These are phyloP conservation scores for Lepeophtheirus nordmannii DNA, from an alignment of 2,888 invertebrate species.

Conservation along the genomic window DNA sequence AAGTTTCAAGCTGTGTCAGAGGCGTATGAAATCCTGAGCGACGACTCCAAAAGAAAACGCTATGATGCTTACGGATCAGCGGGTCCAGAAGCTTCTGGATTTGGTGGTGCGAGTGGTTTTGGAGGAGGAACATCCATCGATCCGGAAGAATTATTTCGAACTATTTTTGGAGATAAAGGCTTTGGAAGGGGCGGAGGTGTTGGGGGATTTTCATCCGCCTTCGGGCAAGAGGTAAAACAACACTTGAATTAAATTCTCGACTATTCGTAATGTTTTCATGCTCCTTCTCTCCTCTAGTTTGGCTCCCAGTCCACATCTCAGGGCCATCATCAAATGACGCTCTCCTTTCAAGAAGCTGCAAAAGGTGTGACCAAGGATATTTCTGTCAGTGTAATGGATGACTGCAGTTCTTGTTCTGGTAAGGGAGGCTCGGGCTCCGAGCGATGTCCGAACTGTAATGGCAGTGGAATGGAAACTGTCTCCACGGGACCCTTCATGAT, in stretches of 20 bases:
- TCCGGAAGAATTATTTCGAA: conserved; percentile 88
- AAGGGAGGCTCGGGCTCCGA: conserved; percentile 37
- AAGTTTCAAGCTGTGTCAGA: conserved; percentile 98
- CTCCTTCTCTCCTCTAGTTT: not conserved
- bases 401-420: conserved; percentile 75
- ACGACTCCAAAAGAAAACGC: conserved; percentile 74
- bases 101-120: conserved; percentile 38
- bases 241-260: conserved; percentile 38
- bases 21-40: conserved; percentile 88
- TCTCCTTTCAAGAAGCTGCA: conserved; percentile 38
- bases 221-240: conserved; percentile 45
- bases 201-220: conserved; percentile 52
- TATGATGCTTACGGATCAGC: conserved; percentile 87
- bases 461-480: conserved; percentile 86
- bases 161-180: conserved; percentile 55
- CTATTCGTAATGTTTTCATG: no score
- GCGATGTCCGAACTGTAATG: conserved; percentile 61
- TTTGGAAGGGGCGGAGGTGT: conserved; percentile 56
- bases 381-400: conserved; percentile 75
- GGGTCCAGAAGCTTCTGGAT: not conserved
- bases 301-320: not conserved
- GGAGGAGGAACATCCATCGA: conserved; percentile 54
- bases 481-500: conserved; percentile 86
- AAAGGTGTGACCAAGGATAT: conserved; percentile 88
- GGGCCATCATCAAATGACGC: conserved; percentile 12